Base-by-base conservation (phyloP, 2,113 vertebrate species). In the Drymodes brunneopygia region DNA sequence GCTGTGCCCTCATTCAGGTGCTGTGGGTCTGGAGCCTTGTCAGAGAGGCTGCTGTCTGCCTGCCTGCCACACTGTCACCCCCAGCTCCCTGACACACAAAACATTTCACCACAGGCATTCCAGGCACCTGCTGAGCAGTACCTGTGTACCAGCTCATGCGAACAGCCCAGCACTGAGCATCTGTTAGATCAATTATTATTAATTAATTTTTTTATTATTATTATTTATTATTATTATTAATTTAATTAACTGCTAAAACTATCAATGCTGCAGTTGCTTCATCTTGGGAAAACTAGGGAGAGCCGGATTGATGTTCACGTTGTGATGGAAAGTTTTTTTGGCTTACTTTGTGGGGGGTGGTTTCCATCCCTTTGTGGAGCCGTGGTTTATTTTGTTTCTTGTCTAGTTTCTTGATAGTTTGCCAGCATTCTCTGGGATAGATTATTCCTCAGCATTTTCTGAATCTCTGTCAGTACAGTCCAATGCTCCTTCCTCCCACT, bases 311-410 rank as follows among this genome's bases (percentile, higher is more conserved):
- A 78, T 62, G 61, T 36, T 90, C 25, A 4, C 18, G 19, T 82
- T 92, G 94, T 90, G 78, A 96, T 94, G 95, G 95, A 96, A 96
- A 96, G 95, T 96, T 96, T 79, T 78, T 87, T 90, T 92, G 94
- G 80, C 90, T 88, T 92, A 57, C 95, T 96, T 96, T 96, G 90
- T 94, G 60, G 93, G 95, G 91, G 84, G 79, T 95, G 89, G 36
- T 88, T 96, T 67, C 90, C 51, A 73, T 87, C 58, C 71, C 54
- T 94, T 94, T 95, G 91, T 92, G 95, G 40, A 94, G 35, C 85
- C 3, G 4, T 71, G 82, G 89, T 97, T 97, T 96, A 53, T 94
- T 97, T 95, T 95, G 74, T 64, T 95, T 94, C 91, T 95, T 83
- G 74, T 78, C 88, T 77, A 92, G 62, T 81, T 88, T 88, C 62